Evolutionary conservation across 2,888 invertebrate genomes (phyloP).

Genomic region (Lasioglossum vierecki): DNA sequence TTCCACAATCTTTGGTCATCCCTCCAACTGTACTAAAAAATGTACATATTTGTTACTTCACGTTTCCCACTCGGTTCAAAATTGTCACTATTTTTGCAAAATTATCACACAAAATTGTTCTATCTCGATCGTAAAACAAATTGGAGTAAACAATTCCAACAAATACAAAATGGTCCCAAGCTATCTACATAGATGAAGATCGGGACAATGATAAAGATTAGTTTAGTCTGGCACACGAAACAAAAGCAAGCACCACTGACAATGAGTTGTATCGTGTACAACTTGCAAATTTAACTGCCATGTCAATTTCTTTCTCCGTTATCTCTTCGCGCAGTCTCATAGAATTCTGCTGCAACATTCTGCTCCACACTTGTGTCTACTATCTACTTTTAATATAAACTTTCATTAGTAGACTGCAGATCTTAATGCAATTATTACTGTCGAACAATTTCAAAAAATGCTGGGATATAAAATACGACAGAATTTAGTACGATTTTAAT

Average conservation of each 20-base stretch:
- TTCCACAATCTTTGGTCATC: constrained; percentile 84
- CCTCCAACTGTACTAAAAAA: constrained; percentile 58
- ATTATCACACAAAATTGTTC: not conserved
- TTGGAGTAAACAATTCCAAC: not conserved
- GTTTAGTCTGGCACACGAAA: not conserved
- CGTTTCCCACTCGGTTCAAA: not conserved
- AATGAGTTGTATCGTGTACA: constrained; percentile 6
- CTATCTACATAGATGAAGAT: not conserved
- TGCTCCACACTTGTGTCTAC: not conserved
- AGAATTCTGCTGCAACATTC: not conserved
- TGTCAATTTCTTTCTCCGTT: not conserved
- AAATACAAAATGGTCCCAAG: not conserved
- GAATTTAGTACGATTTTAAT: no score
- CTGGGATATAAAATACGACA: no score
- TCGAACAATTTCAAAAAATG: no score
- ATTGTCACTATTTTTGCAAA: not conserved
- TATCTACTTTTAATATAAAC: not conserved
- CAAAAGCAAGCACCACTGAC: constrained; percentile 4
- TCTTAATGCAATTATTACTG: no score
- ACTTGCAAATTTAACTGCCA: constrained; percentile 11
- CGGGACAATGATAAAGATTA: not conserved
- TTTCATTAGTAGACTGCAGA: not conserved
- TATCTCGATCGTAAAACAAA: not conserved
- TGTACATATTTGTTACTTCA: not conserved
- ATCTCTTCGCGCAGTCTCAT: not conserved